Base-by-base conservation (phyloP, 2,888 invertebrate species). In the Leuctra nigra region DNA sequence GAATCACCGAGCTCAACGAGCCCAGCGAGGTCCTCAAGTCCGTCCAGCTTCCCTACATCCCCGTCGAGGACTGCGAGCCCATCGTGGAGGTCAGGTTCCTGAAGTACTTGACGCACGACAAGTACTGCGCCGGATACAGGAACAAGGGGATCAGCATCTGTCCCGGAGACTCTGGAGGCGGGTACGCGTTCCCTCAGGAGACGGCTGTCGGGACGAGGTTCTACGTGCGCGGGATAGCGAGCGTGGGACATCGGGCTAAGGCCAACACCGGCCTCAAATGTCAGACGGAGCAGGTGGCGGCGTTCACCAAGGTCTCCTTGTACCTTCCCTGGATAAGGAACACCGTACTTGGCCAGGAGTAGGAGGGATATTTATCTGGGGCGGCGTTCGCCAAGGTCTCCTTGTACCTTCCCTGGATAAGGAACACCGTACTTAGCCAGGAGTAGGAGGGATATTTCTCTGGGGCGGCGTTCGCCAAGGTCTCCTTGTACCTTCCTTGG, bases 41-140 rank as follows among this genome's bases (percentile, higher is more conserved):
- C 20, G 44, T 44, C 6, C 4, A n/a, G 22, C 23, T 44, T 20
- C 44, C n/a, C n/a, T n/a, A n/a, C n/a, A n/a, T n/a, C n/a, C n/a
- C n/a, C n/a, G n/a, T n/a, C n/a, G n/a, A n/a, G 22, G 3, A 20
- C n/a, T 44, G 44, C n/a, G 23, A 23, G 22, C n/a, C 20, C 44
- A 23, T 44, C 13, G 44, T 44, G 9, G 44, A 2, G 20, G 22
- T 23, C 2, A 23, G 23, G 20, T 44, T 44, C 44, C 44, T 20
- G 9, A 44, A 23, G 11, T 44, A 44, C 22, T 23, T 44, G 20
- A 44, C 44, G 22, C 44, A 44, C 20, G 44, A 44, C 44, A 44
- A 44, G 23, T n/a, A 22, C 2, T 44, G 44, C 23, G 44, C 20
- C 4, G 44, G 44, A 20, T 44, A 23, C 22, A 6, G 20, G 13